Evolutionary conservation across 2,888 invertebrate species (phyloP).

Genomic region (Cataglyphis albicans): DNA sequence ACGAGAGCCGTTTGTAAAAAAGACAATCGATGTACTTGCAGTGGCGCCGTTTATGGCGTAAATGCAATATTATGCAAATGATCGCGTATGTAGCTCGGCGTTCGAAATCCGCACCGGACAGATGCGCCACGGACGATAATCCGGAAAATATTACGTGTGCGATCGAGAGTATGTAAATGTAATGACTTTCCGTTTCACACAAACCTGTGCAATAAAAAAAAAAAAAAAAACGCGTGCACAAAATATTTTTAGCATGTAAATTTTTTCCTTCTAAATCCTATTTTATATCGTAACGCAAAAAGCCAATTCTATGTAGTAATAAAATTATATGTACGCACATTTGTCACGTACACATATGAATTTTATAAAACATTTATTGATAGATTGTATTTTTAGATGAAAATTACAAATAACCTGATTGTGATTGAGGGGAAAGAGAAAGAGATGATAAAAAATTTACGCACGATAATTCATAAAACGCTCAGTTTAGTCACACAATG

Average conservation of each 20-base stretch:
- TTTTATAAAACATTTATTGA: conserved; percentile 19
- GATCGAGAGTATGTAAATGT: conserved; percentile 39
- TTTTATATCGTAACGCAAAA: background rate
- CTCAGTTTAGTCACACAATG: background rate
- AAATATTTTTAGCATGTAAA: background rate
- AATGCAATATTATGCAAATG: conserved; percentile 51
- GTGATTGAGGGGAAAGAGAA: background rate
- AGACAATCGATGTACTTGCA: conserved; percentile 32
- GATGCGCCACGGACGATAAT: conserved; percentile 15
- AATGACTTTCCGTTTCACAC: background rate
- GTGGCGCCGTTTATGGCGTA: conserved; percentile 42
- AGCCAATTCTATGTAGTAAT: background rate
- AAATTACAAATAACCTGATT: conserved; percentile 3
- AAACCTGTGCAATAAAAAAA: conserved; percentile 12
- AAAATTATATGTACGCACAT: background rate
- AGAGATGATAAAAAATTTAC: conserved; percentile 13
- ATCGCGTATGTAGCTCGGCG: conserved; percentile 15
- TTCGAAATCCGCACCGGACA: background rate
- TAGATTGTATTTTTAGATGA: background rate
- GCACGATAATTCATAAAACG: background rate
- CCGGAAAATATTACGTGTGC: conserved; percentile 26
- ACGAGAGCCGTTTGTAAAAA: conserved; percentile 46
- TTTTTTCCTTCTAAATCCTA: background rate
- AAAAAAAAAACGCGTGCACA: background rate
- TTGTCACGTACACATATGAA: background rate